These are phyloP conservation scores for Carapus acus DNA, from an alignment of 2,797 vertebrate species.

Conservation along the genomic window DNA sequence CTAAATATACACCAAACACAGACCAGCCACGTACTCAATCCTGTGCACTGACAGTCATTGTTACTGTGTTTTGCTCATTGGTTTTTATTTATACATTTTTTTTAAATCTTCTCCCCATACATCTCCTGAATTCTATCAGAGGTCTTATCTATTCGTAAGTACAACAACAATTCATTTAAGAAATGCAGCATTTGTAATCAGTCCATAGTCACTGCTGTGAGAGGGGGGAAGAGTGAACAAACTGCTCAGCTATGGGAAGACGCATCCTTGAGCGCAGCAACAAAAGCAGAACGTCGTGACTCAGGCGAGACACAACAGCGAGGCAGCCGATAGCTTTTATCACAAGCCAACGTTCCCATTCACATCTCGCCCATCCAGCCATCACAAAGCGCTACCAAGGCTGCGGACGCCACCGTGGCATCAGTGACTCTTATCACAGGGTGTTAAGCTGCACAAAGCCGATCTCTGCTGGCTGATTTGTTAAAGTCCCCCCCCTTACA, in stretches of 20 bases:
- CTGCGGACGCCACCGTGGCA: slow-evolving; percentile 21
- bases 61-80: too few species aligned
- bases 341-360: slow-evolving; percentile 17
- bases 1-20: too few species aligned
- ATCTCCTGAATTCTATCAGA: too few species aligned
- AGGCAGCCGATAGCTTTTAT: slow-evolving; percentile 38
- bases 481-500: slow-evolving; percentile 32
- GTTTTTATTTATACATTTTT: too few species aligned
- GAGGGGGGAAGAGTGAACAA: neutral
- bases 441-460: slow-evolving; percentile 16
- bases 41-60: too few species aligned
- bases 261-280: neutral
- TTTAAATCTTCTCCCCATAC: too few species aligned
- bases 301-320: slow-evolving; percentile 48
- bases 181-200: too few species aligned
- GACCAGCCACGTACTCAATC: too few species aligned
- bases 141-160: too few species aligned
- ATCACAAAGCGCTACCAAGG: slow-evolving; percentile 27
- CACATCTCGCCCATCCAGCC: slow-evolving; percentile 8
- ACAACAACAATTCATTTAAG: too few species aligned
- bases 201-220: neutral
- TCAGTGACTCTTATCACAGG: slow-evolving; percentile 43
- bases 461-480: slow-evolving; percentile 21
- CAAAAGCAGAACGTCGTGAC: slow-evolving; percentile 21
- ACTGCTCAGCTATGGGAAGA: neutral